phyloP scores from a whole-genome alignment of 2,888 invertebrate genomes.

The Lathronympha strigana region DNA sequence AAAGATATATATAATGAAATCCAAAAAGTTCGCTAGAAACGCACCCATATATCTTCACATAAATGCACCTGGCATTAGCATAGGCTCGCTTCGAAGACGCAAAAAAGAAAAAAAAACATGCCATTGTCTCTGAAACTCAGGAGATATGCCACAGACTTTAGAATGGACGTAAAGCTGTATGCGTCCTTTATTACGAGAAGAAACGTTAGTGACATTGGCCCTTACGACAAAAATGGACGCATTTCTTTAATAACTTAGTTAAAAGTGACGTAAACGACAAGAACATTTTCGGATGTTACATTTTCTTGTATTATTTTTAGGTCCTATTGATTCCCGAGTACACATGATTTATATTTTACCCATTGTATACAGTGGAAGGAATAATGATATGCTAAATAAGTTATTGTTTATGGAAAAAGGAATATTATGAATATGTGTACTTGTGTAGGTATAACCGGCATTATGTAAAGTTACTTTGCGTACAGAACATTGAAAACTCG shows the following conservation, averaged over 20 bases:
- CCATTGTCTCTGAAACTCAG: slow-evolving; percentile 29
- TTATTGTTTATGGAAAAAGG: slow-evolving; percentile 6
- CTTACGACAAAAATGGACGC: neutral
- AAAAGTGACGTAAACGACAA: neutral
- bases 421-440: neutral
- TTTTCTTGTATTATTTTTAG: neutral
- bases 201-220: neutral
- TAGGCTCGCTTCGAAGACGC: slow-evolving; percentile 1
- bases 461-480: neutral
- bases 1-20: too few relatives aligned
- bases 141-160: neutral
- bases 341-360: slow-evolving; percentile 2
- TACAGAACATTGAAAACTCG: too few relatives aligned
- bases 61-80: slow-evolving; percentile 4
- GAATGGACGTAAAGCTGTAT: neutral
- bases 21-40: too few relatives aligned
- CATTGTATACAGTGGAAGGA: slow-evolving; percentile 30
- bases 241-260: neutral
- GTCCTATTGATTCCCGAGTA: neutral
- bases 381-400: slow-evolving; percentile 37
- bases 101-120: slow-evolving; percentile 2
- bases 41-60: slow-evolving; percentile 1
- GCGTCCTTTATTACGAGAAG: neutral
- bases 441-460: neutral
- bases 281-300: neutral